A percentile compares a stretch with the other conserved stretches of the same genome.
These are phyloP conservation scores for Lepidurus apus DNA, from an alignment of 1,140 invertebrate species.

Conservation along the genomic window DNA sequence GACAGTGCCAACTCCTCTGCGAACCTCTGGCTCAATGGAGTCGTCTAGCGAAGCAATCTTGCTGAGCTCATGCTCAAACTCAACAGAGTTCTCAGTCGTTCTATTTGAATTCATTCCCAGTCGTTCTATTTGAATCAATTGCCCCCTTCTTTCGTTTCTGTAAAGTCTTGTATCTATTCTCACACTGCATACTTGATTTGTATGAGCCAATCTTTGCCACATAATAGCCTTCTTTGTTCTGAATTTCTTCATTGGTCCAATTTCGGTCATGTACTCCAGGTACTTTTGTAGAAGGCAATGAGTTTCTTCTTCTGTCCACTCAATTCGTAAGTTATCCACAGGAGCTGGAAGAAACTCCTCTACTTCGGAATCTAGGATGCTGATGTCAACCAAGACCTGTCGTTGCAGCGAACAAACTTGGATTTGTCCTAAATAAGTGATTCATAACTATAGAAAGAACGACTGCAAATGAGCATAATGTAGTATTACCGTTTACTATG, in stretches of 20 bases:
- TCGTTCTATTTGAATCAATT: neutral
- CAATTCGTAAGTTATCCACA: neutral
- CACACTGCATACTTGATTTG: neutral
- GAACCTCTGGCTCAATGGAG: neutral
- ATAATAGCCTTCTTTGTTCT: neutral
- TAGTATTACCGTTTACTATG: neutral
- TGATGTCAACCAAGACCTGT: neutral
- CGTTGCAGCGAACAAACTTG: neutral
- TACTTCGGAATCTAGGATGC: neutral
- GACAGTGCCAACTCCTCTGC: neutral
- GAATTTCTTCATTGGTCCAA: neutral
- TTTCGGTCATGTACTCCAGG: neutral
- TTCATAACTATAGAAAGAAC: neutral
- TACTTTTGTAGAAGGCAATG: slow-evolving; percentile 1
- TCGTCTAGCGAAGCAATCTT: slow-evolving; percentile 5
- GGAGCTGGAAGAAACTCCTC: neutral
- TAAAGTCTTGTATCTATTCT: slow-evolving; percentile 1
- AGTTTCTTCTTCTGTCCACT: slow-evolving; percentile 1
- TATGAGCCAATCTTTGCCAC: neutral
- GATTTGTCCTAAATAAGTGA: neutral
- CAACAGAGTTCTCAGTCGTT: neutral
- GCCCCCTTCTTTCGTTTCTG: neutral
- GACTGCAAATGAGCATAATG: neutral
- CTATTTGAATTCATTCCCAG: too few species aligned
- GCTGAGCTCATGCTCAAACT: slow-evolving; percentile 4